These are phyloP conservation scores for Punctoribates punctum DNA, from an alignment of 2,888 invertebrate genomes.

Conservation along the genomic window DNA sequence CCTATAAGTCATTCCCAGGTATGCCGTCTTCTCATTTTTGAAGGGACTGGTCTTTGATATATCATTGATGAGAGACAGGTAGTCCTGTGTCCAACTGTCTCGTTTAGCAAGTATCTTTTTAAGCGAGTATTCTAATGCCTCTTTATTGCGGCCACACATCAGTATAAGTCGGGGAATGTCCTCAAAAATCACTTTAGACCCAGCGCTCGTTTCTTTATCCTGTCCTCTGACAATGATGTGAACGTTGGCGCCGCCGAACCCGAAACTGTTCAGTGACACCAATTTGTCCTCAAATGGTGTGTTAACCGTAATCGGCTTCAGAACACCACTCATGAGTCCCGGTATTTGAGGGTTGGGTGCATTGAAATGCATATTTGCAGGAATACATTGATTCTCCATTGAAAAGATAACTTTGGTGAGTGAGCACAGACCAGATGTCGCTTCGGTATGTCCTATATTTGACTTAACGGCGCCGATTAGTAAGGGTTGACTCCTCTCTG, in stretches of 20 bases:
- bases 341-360: constrained; percentile 84
- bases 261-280: not conserved
- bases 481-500: not conserved
- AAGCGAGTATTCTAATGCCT: constrained; percentile 55
- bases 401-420: constrained; percentile 85
- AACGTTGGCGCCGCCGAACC: too few species aligned
- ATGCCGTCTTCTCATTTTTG: not conserved
- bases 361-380: constrained; percentile 83
- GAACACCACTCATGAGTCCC: constrained; percentile 78
- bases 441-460: too few species aligned
- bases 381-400: constrained; percentile 84
- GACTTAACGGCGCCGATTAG: too few species aligned
- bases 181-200: too few species aligned
- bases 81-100: constrained; percentile 3
- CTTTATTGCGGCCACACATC: constrained; percentile 64
- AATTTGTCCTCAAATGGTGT: constrained; percentile 56
- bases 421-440: constrained; percentile 52
- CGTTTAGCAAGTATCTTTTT: not conserved
- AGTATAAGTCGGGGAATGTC: too few species aligned
- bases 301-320: constrained; percentile 79
- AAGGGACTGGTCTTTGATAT: constrained; percentile 60
- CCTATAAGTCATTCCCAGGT: constrained; percentile 48
- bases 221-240: too few species aligned
- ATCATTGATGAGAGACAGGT: constrained; percentile 68
- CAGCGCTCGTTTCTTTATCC: too few species aligned